A percentile compares a stretch with the other conserved stretches of the same genome.
Evolutionary conservation across 1,140 invertebrate species (phyloP).

Genomic region (Brachionus paranguensis): DNA sequence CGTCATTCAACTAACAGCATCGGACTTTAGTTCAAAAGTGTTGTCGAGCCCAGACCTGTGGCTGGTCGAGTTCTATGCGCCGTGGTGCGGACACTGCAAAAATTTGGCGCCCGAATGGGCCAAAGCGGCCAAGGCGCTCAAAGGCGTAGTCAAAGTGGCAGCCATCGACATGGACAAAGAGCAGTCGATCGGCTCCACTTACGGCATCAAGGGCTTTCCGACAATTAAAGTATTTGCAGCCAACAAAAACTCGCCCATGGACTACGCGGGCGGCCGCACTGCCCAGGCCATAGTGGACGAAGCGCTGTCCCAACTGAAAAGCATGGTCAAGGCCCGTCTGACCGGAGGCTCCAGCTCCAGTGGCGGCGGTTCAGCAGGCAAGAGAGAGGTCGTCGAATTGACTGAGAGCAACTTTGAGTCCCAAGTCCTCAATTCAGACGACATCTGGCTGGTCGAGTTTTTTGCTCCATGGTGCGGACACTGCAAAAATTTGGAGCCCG

Average conservation of each 20-base stretch:
- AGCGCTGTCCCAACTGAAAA: constrained; percentile 66
- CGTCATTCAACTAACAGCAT: constrained; percentile 86
- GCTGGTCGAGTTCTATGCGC: constrained; percentile 94
- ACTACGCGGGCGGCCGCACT: constrained; percentile 76
- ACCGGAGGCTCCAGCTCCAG: constrained; percentile 44
- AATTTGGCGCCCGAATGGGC: constrained; percentile 37
- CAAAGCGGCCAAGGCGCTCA: constrained; percentile 35
- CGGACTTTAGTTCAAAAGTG: constrained; percentile 70
- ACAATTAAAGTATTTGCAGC: constrained; percentile 89
- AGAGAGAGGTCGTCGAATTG: constrained; percentile 69
- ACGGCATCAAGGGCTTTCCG: constrained; percentile 81
- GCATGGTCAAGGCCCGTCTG: constrained; percentile 65
- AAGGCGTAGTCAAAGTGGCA: constrained; percentile 40
- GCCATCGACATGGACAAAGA: constrained; percentile 35
- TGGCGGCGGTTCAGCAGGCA: constrained; percentile 43
- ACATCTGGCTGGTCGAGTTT: constrained; percentile 93
- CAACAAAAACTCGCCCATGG: constrained; percentile 77
- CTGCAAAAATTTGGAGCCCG: constrained; percentile 88
- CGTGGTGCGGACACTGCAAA: constrained; percentile 59
- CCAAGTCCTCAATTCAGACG: constrained; percentile 78
- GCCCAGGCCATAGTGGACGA: constrained; percentile 78
- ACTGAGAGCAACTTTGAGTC: constrained; percentile 87
- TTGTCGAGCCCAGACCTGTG: constrained; percentile 84
- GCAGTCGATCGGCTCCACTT: constrained; percentile 65
- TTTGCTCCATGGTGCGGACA: constrained; percentile 75